Conservation (phyloP, 2,888 invertebrate genomes). For the Philaethria dido region DNA sequence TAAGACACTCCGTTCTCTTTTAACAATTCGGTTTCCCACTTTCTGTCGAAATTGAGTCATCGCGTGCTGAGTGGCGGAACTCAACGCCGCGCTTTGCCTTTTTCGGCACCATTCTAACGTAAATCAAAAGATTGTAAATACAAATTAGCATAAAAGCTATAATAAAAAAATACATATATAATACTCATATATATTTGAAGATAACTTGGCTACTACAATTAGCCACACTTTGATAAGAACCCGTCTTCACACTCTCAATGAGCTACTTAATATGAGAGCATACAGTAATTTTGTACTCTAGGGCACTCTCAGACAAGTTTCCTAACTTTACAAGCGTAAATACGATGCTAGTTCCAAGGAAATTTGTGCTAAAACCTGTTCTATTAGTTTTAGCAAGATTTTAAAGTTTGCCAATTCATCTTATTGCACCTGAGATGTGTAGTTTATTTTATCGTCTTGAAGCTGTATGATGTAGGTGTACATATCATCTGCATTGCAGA, state of each 20-base stretch:
- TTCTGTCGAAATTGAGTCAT: too few relatives aligned
- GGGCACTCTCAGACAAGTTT: constrained; percentile 35
- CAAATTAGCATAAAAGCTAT: too few relatives aligned
- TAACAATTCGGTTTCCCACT: too few relatives aligned
- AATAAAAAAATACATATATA: too few relatives aligned
- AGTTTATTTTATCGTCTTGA: constrained; percentile 22
- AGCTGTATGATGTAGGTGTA: background rate
- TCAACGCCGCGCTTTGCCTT: too few relatives aligned
- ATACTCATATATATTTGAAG: too few relatives aligned
- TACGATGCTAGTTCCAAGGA: constrained; percentile 37
- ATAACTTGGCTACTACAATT: background rate
- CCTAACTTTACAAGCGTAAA: constrained; percentile 38
- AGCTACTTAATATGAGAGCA: constrained; percentile 31
- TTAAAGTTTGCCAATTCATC: constrained; percentile 42
- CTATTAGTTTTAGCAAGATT: constrained; percentile 40
- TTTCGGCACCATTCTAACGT: too few relatives aligned
- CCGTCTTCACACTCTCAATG: constrained; percentile 22
- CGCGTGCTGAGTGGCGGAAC: too few relatives aligned
- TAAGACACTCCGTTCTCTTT: too few relatives aligned
- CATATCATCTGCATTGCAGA: constrained; percentile 18
- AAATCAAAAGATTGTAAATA: too few relatives aligned
- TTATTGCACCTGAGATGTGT: constrained; percentile 38
- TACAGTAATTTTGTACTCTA: constrained; percentile 28
- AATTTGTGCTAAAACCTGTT: constrained; percentile 41
- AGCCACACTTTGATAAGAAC: constrained; percentile 15